These are phyloP conservation scores for Pachyrhynchus sulphureomaculatus DNA, from an alignment of 1,140 invertebrate genomes.

Conservation along the genomic window DNA sequence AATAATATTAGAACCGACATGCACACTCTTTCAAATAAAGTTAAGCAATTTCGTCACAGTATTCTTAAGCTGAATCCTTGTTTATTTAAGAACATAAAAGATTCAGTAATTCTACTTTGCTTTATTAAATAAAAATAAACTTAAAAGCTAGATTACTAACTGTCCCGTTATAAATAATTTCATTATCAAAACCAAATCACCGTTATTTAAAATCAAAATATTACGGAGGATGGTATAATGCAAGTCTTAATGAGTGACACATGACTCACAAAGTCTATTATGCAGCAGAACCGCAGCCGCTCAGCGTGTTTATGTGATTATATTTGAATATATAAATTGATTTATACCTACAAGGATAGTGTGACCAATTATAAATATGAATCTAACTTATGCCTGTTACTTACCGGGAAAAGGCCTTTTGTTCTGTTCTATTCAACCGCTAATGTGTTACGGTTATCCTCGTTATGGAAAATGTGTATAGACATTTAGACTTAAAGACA, in stretches of 20 bases:
- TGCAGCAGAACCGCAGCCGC: constrained; percentile 20
- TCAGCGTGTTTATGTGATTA: constrained; percentile 35
- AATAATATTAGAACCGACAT: too few relatives aligned
- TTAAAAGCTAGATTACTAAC: too few relatives aligned
- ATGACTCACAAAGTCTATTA: constrained; percentile 34
- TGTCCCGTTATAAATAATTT: too few relatives aligned
- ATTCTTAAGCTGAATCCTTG: too few relatives aligned
- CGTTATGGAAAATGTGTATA: not conserved
- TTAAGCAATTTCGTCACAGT: too few relatives aligned
- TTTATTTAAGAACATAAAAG: too few relatives aligned
- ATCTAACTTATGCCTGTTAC: constrained; percentile 19
- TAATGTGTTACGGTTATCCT: not conserved
- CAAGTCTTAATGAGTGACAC: constrained; percentile 33
- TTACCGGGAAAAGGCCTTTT: constrained; percentile 6
- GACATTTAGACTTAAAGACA: not conserved
- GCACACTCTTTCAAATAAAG: too few relatives aligned
- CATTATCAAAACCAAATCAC: too few relatives aligned
- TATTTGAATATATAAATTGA: constrained; percentile 39
- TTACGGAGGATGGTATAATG: constrained; percentile 25
- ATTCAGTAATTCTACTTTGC: too few relatives aligned
- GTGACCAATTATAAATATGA: constrained; percentile 33
- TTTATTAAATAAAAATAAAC: too few relatives aligned
- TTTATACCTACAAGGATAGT: constrained; percentile 28
- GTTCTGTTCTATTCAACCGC: constrained; percentile 3
- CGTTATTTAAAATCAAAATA: not conserved